Conservation (phyloP, 2,888 invertebrate species). For the Tachina fera region DNA sequence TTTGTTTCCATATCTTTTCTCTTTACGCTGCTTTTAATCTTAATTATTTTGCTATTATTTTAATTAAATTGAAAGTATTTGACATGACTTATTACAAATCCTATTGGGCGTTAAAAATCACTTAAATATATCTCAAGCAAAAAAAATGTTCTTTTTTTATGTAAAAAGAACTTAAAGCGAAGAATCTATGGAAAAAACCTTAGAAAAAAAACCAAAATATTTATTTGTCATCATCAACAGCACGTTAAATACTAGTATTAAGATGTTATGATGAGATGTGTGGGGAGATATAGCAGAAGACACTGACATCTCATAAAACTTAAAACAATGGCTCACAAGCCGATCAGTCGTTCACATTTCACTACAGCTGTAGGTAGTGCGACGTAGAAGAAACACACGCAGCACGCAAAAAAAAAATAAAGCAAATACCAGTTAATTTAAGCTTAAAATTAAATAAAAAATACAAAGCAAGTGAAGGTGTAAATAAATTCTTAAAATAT, state of each 20-base stretch:
- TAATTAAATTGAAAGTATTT: neutral
- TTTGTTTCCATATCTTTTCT: neutral
- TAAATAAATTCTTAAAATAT: constrained; percentile 16
- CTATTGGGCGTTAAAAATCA: constrained; percentile 53
- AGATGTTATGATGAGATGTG: constrained; percentile 27
- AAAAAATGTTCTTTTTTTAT: neutral
- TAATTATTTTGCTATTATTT: neutral
- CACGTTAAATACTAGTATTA: constrained; percentile 54
- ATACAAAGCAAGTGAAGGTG: constrained; percentile 45
- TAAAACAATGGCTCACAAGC: constrained; percentile 74
- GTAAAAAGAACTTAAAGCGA: constrained; percentile 23
- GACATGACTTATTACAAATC: constrained; percentile 41
- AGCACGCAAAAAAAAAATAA: neutral
- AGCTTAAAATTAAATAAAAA: constrained; percentile 37
- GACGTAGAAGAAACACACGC: neutral
- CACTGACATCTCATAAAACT: constrained; percentile 75
- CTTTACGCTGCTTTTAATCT: neutral
- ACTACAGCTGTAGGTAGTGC: constrained; percentile 73
- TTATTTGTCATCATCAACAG: constrained; percentile 71
- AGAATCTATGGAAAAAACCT: constrained; percentile 33
- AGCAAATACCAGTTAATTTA: constrained; percentile 64
- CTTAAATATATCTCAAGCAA: neutral
- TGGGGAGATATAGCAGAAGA: constrained; percentile 14
- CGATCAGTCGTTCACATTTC: constrained; percentile 77
- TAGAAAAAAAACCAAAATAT: constrained; percentile 35